Evolutionary conservation across 2,797 vertebrate genomes (phyloP).

Genomic region (Peromyscus nudipes): DNA sequence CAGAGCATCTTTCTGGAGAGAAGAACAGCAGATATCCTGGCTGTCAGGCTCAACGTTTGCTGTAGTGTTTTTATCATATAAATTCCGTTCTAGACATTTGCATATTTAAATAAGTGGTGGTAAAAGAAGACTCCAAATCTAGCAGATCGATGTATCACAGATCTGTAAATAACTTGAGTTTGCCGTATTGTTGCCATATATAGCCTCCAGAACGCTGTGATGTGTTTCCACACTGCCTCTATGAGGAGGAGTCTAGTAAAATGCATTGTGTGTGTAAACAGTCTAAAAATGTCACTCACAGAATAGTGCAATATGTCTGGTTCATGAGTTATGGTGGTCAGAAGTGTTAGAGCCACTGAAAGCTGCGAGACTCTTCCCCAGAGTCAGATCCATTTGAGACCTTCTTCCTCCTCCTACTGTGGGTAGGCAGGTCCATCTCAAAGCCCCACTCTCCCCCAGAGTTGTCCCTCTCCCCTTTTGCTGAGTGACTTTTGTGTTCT

Average conservation of each 20-base stretch:
- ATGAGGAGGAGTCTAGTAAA: neutral
- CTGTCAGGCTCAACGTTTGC: neutral
- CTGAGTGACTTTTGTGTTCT: neutral
- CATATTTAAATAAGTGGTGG: neutral
- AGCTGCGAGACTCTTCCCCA: neutral
- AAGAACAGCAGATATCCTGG: neutral
- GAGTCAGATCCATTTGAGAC: accelerated
- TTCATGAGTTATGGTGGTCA: neutral
- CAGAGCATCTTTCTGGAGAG: neutral
- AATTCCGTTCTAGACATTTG: neutral
- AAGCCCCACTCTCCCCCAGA: accelerated
- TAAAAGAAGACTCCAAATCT: neutral
- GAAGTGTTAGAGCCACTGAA: accelerated
- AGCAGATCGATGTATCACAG: neutral
- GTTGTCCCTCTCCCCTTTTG: accelerated
- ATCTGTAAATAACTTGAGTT: too few relatives aligned
- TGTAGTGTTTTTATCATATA: neutral
- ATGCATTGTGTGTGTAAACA: accelerated
- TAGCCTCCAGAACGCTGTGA: accelerated
- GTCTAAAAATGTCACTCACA: neutral
- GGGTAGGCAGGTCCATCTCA: accelerated
- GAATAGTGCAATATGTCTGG: accelerated
- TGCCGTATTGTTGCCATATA: neutral
- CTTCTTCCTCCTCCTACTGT: accelerated
- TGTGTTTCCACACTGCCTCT: neutral